Percentiles rank a stretch among this genome's conserved stretches.
Evolutionary conservation across 2,888 invertebrate genomes (phyloP).

Genomic region (Mythimna albipuncta): DNA sequence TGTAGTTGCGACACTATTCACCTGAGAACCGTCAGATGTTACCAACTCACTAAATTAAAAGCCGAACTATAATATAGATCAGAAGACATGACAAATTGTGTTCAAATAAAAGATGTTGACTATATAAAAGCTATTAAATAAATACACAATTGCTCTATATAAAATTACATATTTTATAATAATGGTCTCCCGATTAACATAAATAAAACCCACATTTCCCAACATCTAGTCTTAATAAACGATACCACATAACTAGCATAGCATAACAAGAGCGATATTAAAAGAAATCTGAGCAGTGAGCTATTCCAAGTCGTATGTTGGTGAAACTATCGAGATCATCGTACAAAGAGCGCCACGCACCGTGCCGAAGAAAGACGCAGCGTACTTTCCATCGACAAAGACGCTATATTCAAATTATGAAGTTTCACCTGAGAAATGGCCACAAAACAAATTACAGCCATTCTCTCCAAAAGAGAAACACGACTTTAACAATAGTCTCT

Average conservation of each 20-base stretch:
- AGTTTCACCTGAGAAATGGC: slow-evolving; percentile 71
- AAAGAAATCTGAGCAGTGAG: slow-evolving; percentile 68
- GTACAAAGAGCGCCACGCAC: slow-evolving; percentile 79
- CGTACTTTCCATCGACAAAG: slow-evolving; percentile 81
- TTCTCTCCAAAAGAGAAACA: slow-evolving; percentile 64
- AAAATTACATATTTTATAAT: slow-evolving; percentile 28
- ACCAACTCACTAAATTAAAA: slow-evolving; percentile 23
- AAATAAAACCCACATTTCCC: slow-evolving; percentile 52
- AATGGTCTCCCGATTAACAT: slow-evolving; percentile 21
- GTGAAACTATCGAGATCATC: slow-evolving; percentile 84
- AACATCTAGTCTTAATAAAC: slow-evolving; percentile 45
- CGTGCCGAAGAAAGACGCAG: slow-evolving; percentile 75
- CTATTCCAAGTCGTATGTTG: slow-evolving; percentile 71
- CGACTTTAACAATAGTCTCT: slow-evolving; percentile 55
- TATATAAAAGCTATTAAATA: slow-evolving; percentile 7
- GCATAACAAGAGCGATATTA: slow-evolving; percentile 60
- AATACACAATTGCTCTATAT: slow-evolving; percentile 16
- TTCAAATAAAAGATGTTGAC: slow-evolving; percentile 11
- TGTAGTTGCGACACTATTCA: slow-evolving; percentile 73
- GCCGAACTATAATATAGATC: not conserved
- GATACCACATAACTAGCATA: slow-evolving; percentile 46
- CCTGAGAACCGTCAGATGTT: slow-evolving; percentile 61
- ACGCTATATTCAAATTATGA: slow-evolving; percentile 77
- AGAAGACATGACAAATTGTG: not conserved
- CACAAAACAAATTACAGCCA: slow-evolving; percentile 66